These are phyloP conservation scores for Echeneis naucrates DNA, from an alignment of 2,797 vertebrate species.

Conservation along the genomic window DNA sequence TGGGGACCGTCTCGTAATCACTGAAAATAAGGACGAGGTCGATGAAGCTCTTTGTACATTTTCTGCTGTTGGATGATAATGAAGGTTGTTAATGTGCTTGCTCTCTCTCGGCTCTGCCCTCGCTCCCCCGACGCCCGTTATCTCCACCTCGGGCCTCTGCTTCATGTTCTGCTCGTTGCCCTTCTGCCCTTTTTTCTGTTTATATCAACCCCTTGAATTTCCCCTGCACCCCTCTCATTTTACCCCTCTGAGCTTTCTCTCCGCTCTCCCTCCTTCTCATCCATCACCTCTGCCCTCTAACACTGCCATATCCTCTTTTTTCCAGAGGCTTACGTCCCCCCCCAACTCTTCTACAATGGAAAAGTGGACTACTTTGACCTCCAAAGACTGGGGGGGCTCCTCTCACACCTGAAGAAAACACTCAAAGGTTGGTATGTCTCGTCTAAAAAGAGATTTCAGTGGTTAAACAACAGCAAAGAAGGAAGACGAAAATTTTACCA, in stretches of 20 bases:
- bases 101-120: neutral
- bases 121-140: neutral
- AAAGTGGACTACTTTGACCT: constrained; percentile 99
- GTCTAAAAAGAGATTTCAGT: neutral
- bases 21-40: neutral
- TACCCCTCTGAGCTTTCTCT: neutral
- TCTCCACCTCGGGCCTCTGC: neutral
- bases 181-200: neutral
- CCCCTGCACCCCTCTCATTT: neutral
- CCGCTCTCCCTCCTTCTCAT: neutral
- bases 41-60: neutral
- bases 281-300: neutral
- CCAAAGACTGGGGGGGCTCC: constrained; percentile 94
- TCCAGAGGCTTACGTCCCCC: constrained; percentile 93
- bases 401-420: constrained; percentile 96
- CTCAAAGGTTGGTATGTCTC: constrained; percentile 89
- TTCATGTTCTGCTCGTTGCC: neutral
- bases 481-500: neutral
- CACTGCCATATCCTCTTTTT: neutral
- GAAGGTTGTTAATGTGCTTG: neutral
- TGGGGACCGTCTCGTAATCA: neutral
- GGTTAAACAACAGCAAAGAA: neutral
- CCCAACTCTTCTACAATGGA: constrained; percentile 98
- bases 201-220: neutral
- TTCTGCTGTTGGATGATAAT: constrained; percentile 1